Percentiles rank a stretch among this genome's conserved stretches.
Evolutionary conservation across 1,140 invertebrate species (phyloP).

Genomic region (Saxidomus purpurata): DNA sequence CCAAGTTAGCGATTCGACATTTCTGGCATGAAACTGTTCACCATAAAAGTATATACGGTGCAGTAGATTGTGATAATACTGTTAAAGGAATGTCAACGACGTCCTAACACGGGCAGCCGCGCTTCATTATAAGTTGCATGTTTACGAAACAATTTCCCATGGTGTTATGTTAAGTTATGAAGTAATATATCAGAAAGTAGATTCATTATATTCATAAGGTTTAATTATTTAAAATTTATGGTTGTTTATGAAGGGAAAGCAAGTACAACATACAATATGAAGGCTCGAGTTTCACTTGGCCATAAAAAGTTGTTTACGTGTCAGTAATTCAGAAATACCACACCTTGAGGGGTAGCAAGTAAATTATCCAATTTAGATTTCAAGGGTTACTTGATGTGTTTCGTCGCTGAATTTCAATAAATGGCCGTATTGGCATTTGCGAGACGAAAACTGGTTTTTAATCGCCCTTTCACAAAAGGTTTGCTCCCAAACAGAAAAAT

Average conservation of each 20-base stretch:
- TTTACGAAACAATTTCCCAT: background rate
- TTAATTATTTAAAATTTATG: slow-evolving; percentile 33
- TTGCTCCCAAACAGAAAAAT: background rate
- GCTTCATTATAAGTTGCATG: background rate
- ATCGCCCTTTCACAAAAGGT: background rate
- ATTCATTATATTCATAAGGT: background rate
- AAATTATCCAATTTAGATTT: slow-evolving; percentile 23
- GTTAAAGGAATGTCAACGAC: too few species aligned
- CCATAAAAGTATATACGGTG: too few species aligned
- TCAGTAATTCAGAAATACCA: background rate
- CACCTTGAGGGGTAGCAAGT: slow-evolving; percentile 12
- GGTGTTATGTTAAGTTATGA: background rate
- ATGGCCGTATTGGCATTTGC: background rate
- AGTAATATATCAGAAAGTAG: background rate
- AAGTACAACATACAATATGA: background rate
- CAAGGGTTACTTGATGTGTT: background rate
- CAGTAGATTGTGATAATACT: too few species aligned
- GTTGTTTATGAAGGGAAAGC: background rate
- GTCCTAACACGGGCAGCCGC: too few species aligned
- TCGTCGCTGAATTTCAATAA: slow-evolving; percentile 4
- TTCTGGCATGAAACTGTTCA: too few species aligned
- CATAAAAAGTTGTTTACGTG: slow-evolving; percentile 28
- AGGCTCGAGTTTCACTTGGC: background rate
- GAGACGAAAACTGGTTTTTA: background rate
- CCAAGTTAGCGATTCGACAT: too few species aligned